phyloP scores from a whole-genome alignment of 2,888 invertebrate species.

The Melipona bicolor region DNA sequence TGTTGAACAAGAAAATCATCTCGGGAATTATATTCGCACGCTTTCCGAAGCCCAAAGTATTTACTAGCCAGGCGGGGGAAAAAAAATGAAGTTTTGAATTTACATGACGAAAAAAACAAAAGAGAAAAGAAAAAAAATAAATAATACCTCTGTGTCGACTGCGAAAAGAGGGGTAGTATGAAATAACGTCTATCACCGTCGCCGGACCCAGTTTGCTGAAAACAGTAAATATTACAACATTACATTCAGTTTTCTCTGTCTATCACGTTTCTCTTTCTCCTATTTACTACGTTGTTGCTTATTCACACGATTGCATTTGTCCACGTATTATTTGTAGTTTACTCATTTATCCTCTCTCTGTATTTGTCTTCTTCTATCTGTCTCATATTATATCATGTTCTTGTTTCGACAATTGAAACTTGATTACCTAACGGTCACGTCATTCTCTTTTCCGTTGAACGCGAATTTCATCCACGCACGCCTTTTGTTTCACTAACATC shows the following conservation, averaged over 20 bases:
- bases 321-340: conserved; percentile 18
- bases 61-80: conserved; percentile 66
- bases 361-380: conserved; percentile 24
- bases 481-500: conserved; percentile 8
- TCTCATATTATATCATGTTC: background rate
- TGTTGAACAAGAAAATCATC: conserved; percentile 17
- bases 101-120: background rate
- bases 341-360: background rate
- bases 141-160: conserved; percentile 10
- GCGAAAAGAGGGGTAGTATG: conserved; percentile 37
- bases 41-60: conserved; percentile 65
- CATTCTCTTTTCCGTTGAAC: background rate
- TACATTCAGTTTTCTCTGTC: conserved; percentile 44
- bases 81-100: conserved; percentile 54
- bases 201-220: conserved; percentile 71
- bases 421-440: conserved; percentile 3
- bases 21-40: conserved; percentile 14
- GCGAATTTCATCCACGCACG: background rate
- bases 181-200: conserved; percentile 72
- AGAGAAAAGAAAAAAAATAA: background rate
- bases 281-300: conserved; percentile 40
- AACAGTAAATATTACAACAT: conserved; percentile 74
- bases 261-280: conserved; percentile 27
- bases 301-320: conserved; percentile 17
- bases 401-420: conserved; percentile 8